Conservation (phyloP, 2,888 invertebrate genomes). For the Watsonalla cultraria region DNA sequence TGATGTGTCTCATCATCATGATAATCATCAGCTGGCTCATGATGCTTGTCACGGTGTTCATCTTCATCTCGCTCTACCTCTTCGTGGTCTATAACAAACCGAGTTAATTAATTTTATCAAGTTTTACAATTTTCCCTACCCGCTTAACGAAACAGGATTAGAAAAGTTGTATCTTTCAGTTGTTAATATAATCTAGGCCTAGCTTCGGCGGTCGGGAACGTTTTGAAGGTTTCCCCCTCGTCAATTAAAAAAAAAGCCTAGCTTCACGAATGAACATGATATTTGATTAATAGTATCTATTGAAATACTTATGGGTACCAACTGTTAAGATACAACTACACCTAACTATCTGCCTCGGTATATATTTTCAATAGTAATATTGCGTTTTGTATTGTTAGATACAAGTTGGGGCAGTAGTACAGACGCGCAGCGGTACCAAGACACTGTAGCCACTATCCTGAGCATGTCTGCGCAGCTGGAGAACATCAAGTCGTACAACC, state of each 20-base stretch:
- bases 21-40: constrained; percentile 95
- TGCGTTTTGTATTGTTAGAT: constrained; percentile 66
- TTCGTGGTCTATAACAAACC: constrained; percentile 95
- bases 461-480: constrained; percentile 64
- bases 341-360: too few relatives aligned
- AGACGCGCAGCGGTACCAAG: constrained; percentile 91
- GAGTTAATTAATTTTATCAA: constrained; percentile 64
- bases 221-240: too few relatives aligned
- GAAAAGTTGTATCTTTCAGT: too few relatives aligned
- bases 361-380: too few relatives aligned
- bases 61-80: constrained; percentile 92
- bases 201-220: too few relatives aligned
- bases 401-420: constrained; percentile 98
- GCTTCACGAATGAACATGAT: too few relatives aligned
- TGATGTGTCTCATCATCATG: constrained; percentile 92
- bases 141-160: too few relatives aligned
- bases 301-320: too few relatives aligned
- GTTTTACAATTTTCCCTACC: not conserved
- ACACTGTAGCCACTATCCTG: constrained; percentile 21
- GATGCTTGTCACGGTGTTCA: constrained; percentile 90
- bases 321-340: too few relatives aligned
- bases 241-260: too few relatives aligned
- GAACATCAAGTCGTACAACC: constrained; percentile 97
- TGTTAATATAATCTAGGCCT: too few relatives aligned
- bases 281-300: too few relatives aligned